Percentiles rank a stretch among this genome's conserved stretches.
Conservation (phyloP, 2,113 vertebrate species). For the Abramis brama region DNA sequence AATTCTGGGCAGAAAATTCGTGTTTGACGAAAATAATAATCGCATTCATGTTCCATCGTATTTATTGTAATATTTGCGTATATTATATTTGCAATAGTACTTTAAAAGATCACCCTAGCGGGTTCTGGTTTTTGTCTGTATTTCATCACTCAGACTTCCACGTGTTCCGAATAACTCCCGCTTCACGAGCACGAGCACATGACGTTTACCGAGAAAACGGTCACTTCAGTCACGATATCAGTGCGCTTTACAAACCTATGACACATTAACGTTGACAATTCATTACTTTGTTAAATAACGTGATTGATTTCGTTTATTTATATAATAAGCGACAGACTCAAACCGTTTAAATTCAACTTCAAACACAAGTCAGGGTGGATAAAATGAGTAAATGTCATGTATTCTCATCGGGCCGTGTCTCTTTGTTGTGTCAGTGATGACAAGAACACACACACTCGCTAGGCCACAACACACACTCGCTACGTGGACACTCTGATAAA, state of each 20-base stretch:
- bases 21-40: background rate
- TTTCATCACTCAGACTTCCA: background rate
- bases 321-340: background rate
- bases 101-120: no score
- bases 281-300: background rate
- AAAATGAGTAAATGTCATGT: background rate
- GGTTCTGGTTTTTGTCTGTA: background rate
- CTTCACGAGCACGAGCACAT: background rate
- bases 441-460: background rate
- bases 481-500: constrained; percentile 53
- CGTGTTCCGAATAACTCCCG: background rate
- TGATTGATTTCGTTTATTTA: background rate
- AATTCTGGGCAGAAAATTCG: background rate
- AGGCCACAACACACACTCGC: constrained; percentile 54
- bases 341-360: background rate
- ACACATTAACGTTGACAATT: background rate
- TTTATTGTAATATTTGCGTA: background rate
- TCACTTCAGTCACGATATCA: background rate
- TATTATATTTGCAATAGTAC: background rate
- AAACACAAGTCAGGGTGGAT: background rate
- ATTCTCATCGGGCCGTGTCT: background rate
- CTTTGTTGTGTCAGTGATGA: constrained; percentile 31
- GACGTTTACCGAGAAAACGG: background rate
- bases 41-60: background rate
- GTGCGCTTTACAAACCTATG: background rate